Evolutionary conservation across 2,888 invertebrate genomes (phyloP), one percentile per base, ranked within the genome.

Genomic region (Xestia c-nigrum): DNA sequence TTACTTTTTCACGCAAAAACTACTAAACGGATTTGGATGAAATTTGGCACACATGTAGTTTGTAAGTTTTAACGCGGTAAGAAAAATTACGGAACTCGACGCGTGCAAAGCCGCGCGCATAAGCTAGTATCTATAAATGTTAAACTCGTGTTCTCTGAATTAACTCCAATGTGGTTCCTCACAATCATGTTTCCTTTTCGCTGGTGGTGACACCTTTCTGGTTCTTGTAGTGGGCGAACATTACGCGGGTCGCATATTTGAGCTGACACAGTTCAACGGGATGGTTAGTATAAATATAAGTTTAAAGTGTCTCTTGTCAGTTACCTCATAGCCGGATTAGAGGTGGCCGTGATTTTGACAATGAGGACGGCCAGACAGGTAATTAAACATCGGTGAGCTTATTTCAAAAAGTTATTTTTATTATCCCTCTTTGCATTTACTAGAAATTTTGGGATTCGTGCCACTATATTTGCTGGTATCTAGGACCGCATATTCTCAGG

Each of bases 241-340:
- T 3, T 1, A 31, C 31, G 16, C 16, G 59, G 31, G 89, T 89
- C 82, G 83, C 57, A 83, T 82, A 92, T 92, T 90, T 84, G 89
- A 83, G 84, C 88, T 81, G 86, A 84, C 87, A 83, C 76, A 81
- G 85, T 85, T 87, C 84, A 89, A 85, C 83, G 80, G 73, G 81
- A 63, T 69, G 59, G 24, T 61, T 72, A 68, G 59, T 43, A n/a
- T n/a, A 43, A 9, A 52, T 7, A 7, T 59, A 16, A 16, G 64
- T 85, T 78, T 50, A 83, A 85, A 65, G 61, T 57, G 69, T 65
- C 74, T 74, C 16, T 69, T 73, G 52, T 73, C 65, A 55, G 64
- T 76, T 77, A 67, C 67, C 52, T 70, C 70, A 74, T 65, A 16
- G 31, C 9, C 19, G n/a, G 50, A 47, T 21, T 52, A 75, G 16